A percentile compares a stretch with the other conserved stretches of the same genome.
These are phyloP conservation scores for Parnassius mnemosyne DNA, from an alignment of 2,888 invertebrate species.

Conservation along the genomic window DNA sequence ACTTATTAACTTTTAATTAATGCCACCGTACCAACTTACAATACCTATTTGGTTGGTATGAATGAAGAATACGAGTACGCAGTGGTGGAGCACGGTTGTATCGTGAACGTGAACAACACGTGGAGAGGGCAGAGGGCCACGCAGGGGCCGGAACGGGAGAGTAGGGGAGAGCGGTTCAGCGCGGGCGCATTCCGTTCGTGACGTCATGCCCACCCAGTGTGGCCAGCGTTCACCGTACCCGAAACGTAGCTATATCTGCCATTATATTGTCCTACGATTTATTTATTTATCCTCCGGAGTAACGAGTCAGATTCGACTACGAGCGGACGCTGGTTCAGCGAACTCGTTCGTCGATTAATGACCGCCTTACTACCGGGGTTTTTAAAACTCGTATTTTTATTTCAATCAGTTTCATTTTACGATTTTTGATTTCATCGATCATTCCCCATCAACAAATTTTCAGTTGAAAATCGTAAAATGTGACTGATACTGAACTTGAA, in stretches of 20 bases:
- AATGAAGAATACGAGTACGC: constrained; percentile 52
- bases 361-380: constrained; percentile 28
- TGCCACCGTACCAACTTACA: constrained; percentile 37
- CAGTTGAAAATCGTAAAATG: too few species aligned
- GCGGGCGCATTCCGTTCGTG: constrained; percentile 76
- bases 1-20: too few species aligned
- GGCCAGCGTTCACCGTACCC: constrained; percentile 73
- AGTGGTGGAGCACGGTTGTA: constrained; percentile 44
- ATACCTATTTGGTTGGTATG: constrained; percentile 45
- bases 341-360: constrained; percentile 41
- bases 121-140: constrained; percentile 41
- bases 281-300: constrained; percentile 58
- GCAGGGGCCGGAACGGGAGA: constrained; percentile 37
- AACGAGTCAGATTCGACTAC: constrained; percentile 45
- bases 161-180: constrained; percentile 48
- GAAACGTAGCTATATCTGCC: constrained; percentile 58
- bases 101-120: constrained; percentile 48
- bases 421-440: too few species aligned
- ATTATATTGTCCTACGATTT: constrained; percentile 57
- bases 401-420: too few species aligned
- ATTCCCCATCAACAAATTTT: too few species aligned
- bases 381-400: too few species aligned
- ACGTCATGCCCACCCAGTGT: constrained; percentile 80
- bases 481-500: too few species aligned
- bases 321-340: constrained; percentile 44